Evolutionary conservation across 2,888 invertebrate species (phyloP).

Genomic region (Boloria euphrosyne): DNA sequence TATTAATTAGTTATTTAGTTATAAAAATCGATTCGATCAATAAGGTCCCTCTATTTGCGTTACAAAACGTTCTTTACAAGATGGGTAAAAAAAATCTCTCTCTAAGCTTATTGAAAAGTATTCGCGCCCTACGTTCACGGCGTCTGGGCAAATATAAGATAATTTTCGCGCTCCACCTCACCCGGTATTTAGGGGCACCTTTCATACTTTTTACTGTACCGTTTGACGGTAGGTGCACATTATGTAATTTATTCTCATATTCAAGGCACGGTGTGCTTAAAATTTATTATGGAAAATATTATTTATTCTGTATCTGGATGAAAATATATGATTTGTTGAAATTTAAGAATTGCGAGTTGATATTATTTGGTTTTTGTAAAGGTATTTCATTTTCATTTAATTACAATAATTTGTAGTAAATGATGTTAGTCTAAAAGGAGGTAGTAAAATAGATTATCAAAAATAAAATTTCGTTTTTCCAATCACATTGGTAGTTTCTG

Average conservation of each 20-base stretch:
- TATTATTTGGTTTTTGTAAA: too few relatives aligned
- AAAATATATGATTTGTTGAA: too few relatives aligned
- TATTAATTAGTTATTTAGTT: slow-evolving; percentile 33
- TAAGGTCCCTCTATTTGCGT: slow-evolving; percentile 71
- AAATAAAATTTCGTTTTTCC: too few relatives aligned
- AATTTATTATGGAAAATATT: slow-evolving; percentile 29
- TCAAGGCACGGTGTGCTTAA: slow-evolving; percentile 53
- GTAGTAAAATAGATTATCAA: too few relatives aligned
- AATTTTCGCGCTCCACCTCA: slow-evolving; percentile 81
- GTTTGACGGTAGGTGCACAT: slow-evolving; percentile 66
- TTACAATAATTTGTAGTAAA: too few relatives aligned
- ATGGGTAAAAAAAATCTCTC: slow-evolving; percentile 75
- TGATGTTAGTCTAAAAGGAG: too few relatives aligned
- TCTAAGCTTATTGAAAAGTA: slow-evolving; percentile 83
- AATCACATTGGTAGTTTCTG: too few relatives aligned
- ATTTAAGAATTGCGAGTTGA: too few relatives aligned
- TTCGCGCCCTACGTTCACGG: slow-evolving; percentile 81
- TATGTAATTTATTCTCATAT: slow-evolving; percentile 78
- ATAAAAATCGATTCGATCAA: slow-evolving; percentile 57
- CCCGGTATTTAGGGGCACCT: slow-evolving; percentile 81
- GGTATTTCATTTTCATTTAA: too few relatives aligned
- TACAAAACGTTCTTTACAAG: slow-evolving; percentile 67
- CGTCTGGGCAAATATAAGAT: slow-evolving; percentile 82
- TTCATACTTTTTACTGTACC: slow-evolving; percentile 78
- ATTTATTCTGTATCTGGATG: slow-evolving; percentile 10